Base-by-base conservation (phyloP, 2,888 invertebrate genomes). In the Lepidochitona cinerea region DNA sequence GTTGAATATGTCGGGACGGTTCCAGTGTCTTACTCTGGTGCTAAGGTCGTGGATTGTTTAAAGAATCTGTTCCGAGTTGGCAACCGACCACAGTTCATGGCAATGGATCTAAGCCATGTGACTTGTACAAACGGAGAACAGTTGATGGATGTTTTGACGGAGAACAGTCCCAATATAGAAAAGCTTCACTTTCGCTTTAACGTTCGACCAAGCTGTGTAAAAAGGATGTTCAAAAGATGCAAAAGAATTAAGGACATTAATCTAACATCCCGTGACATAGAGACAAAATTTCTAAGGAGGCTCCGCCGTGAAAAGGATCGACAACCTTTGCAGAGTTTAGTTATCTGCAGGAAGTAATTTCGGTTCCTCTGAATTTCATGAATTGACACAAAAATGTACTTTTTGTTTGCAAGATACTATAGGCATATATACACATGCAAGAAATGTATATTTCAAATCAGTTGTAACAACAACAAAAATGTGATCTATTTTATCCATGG, bases 1-100 rank as follows among this genome's bases (percentile, higher is more conserved):
- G 75, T 87, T 35, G 68, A 41, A 18, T 85, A 87, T 73, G 78
- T 78, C 53, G 86, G 87, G 3, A 84, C 86, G 70, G 90, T 90
- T 74, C 90, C 90, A 5, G 75, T 87, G 18, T 89, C 90, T 74
- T 90, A 90, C 79, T 86, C 86, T 41, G 90, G 90, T 4, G 75
- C 78, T 33, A 90, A 90, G 75, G 89, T 89, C 75, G 72, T 79
- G 29, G 74, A 74, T 6, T 70, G 73, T 1, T 71, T 83, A n/a
- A 52, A 29, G 26, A 32, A 41, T 14, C 73, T 82, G n/a, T 78
- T 81, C 64, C 71, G 68, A 29, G 64, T 18, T 12, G 54, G 67
- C 0, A 72, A 76, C 1, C 67, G 73, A 33, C 35, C 74, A 18
- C 64, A 75, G 12, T 66, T 88, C 29, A 75, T 75, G 14, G 74